Percentiles rank a stretch among this genome's conserved stretches.
phyloP scores from a whole-genome alignment of 2,113 vertebrate genomes.

The Coptodon bakossiorum region DNA sequence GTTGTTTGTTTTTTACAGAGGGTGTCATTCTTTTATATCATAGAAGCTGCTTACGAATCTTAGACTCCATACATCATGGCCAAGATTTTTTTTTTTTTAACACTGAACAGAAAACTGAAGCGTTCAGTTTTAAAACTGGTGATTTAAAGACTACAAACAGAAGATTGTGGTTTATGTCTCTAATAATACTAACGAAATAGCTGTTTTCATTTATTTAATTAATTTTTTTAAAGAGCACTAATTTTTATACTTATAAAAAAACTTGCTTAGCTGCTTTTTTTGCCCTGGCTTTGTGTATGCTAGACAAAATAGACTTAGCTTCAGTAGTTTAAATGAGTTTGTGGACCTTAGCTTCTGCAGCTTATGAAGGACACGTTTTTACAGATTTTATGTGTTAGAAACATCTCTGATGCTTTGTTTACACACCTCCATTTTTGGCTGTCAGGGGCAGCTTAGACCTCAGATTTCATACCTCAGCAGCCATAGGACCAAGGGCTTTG shows the following conservation, averaged over 20 bases:
- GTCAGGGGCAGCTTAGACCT: not conserved
- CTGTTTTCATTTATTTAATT: not conserved
- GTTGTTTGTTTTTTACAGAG: not conserved
- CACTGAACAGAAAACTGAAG: not conserved
- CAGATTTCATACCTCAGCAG: not conserved
- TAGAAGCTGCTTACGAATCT: not conserved
- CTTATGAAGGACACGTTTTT: not conserved
- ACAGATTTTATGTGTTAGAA: not conserved
- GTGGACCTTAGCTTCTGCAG: not conserved
- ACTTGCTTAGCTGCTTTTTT: not conserved
- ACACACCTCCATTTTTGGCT: not conserved
- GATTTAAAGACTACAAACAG: not conserved
- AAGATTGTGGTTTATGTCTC: not conserved
- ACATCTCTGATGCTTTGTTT: not conserved
- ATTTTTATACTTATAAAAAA: not conserved
- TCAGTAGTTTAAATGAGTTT: not conserved
- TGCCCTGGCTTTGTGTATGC: not conserved
- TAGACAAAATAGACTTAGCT: not conserved
- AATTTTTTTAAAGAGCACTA: not conserved
- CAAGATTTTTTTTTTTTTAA: not conserved
- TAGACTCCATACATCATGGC: not conserved
- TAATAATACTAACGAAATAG: not conserved
- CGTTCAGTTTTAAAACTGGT: not conserved
- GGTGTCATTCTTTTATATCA: not conserved
- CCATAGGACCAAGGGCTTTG: not conserved